Conservation (phyloP, 2,888 invertebrate species). For the Agrochola macilenta region DNA sequence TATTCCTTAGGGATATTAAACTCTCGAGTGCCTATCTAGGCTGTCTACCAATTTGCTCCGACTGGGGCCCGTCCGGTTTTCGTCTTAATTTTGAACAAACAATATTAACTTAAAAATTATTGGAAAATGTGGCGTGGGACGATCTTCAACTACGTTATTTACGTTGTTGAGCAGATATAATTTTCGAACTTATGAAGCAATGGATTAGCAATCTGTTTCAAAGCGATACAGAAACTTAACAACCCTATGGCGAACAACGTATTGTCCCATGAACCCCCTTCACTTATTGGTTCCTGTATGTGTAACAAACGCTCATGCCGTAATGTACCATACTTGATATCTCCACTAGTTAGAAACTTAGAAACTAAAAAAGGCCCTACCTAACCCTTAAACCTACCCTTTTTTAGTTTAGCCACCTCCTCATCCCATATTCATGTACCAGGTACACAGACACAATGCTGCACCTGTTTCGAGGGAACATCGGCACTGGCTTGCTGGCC, state of each 20-base stretch:
- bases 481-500: slow-evolving; percentile 98
- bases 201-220: no score
- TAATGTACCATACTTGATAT: background rate
- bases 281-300: background rate
- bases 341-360: background rate
- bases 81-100: background rate
- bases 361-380: background rate
- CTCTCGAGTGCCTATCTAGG: background rate
- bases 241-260: background rate
- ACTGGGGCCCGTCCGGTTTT: background rate
- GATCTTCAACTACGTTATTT: no score
- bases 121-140: background rate
- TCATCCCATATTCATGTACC: background rate
- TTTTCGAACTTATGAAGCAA: no score
- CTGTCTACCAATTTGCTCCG: background rate
- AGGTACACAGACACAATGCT: slow-evolving; percentile 97
- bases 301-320: background rate
- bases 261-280: no score
- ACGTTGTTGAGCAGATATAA: no score
- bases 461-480: slow-evolving; percentile 98
- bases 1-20: slow-evolving; percentile 10
- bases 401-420: no score
- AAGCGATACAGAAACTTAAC: no score
- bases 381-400: no score
- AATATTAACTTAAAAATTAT: background rate